These are phyloP conservation scores for Chloroceryle aenea DNA, from an alignment of 2,113 vertebrate genomes.

Conservation along the genomic window DNA sequence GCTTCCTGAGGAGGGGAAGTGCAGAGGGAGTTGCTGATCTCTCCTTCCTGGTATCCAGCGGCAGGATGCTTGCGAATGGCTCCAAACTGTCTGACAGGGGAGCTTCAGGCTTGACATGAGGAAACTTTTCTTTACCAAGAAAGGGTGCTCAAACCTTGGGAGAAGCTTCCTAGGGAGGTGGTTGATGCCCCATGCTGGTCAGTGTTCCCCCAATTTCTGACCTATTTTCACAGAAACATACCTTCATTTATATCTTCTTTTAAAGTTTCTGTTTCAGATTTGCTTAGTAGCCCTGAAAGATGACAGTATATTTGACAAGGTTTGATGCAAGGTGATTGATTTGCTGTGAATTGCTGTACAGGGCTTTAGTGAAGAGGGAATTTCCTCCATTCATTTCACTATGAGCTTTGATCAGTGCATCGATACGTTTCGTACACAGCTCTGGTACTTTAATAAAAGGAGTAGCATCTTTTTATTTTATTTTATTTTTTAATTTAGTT, in stretches of 20 bases:
- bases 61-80: neutral
- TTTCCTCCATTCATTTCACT: neutral
- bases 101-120: neutral
- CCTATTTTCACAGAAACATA: neutral
- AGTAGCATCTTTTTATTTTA: no score
- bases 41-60: neutral
- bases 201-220: neutral
- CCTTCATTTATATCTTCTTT: neutral
- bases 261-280: neutral
- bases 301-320: neutral
- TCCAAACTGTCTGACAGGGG: neutral
- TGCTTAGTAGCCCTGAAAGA: neutral
- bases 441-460: neutral
- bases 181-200: fast-evolving
- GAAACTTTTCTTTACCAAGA: neutral
- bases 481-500: no score
- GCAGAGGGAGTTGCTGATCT: neutral
- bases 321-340: neutral
- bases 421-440: neutral
- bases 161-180: neutral
- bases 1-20: neutral
- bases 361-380: neutral
- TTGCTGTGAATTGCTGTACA: neutral
- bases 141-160: neutral
- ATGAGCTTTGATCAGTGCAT: neutral